phyloP scores from a whole-genome alignment of 2,797 vertebrate genomes.

The Sorex maritimensis region DNA sequence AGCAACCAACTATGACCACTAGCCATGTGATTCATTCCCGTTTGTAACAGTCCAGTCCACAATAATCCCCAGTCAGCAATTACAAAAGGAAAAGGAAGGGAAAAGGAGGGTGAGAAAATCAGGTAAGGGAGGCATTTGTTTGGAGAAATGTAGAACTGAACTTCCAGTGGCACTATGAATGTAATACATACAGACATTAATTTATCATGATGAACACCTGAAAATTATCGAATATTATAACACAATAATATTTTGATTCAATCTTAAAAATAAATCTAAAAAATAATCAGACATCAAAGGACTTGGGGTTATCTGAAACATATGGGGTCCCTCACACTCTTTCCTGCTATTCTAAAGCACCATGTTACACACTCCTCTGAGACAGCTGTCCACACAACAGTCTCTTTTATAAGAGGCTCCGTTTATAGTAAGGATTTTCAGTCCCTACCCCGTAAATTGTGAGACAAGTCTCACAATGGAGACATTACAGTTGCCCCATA shows the following conservation, averaged over 20 bases:
- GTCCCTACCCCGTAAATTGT: neutral
- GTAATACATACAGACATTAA: neutral
- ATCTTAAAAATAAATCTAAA: neutral
- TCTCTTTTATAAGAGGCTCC: neutral
- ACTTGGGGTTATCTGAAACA: neutral
- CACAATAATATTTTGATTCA: neutral
- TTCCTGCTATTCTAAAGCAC: neutral
- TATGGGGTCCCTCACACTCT: accelerated
- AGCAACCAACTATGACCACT: neutral
- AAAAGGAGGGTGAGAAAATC: neutral
- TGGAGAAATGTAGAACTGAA: neutral
- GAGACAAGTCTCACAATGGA: too few species aligned
- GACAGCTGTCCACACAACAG: accelerated
- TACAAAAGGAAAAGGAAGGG: neutral
- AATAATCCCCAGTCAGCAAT: neutral
- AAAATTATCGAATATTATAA: neutral
- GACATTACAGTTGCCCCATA: neutral
- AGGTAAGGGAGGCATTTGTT: neutral
- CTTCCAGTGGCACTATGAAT: neutral
- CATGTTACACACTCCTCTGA: too few species aligned
- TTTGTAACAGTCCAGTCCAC: neutral
- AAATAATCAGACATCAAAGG: neutral
- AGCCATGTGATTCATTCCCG: neutral
- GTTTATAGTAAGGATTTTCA: neutral
- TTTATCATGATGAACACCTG: neutral